Evolutionary conservation across 2,113 vertebrate species (phyloP).

Genomic region (Leucosticte australis): DNA sequence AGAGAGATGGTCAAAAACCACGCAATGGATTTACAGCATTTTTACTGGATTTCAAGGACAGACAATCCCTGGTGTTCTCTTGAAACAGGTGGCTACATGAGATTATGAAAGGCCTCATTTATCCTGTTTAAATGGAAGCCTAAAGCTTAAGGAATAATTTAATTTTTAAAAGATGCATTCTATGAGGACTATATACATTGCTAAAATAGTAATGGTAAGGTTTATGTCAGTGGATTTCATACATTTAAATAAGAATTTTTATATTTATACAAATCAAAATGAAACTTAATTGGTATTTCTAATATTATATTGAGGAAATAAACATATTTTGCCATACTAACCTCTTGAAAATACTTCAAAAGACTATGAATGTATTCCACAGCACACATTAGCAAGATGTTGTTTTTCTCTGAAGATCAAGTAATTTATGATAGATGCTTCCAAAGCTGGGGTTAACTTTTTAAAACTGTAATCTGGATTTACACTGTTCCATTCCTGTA

Average conservation of each 20-base stretch:
- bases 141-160: neutral
- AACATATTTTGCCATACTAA: neutral
- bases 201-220: neutral
- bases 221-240: neutral
- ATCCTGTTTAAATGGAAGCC: neutral
- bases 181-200: neutral
- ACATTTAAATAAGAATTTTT: neutral
- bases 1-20: neutral
- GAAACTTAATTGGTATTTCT: neutral
- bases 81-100: conserved; percentile 10
- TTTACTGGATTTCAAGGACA: conserved; percentile 7
- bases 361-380: neutral
- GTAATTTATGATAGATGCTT: neutral
- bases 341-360: neutral
- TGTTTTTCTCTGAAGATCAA: neutral
- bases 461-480: neutral
- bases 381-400: neutral
- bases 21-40: neutral
- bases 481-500: neutral
- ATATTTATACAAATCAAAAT: neutral
- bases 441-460: neutral
- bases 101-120: neutral
- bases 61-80: neutral
- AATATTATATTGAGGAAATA: neutral
- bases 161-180: neutral